Percentiles rank a stretch among this genome's conserved stretches.
These are phyloP conservation scores for Megaceryle maxima DNA, from an alignment of 2,113 vertebrate species.

Conservation along the genomic window DNA sequence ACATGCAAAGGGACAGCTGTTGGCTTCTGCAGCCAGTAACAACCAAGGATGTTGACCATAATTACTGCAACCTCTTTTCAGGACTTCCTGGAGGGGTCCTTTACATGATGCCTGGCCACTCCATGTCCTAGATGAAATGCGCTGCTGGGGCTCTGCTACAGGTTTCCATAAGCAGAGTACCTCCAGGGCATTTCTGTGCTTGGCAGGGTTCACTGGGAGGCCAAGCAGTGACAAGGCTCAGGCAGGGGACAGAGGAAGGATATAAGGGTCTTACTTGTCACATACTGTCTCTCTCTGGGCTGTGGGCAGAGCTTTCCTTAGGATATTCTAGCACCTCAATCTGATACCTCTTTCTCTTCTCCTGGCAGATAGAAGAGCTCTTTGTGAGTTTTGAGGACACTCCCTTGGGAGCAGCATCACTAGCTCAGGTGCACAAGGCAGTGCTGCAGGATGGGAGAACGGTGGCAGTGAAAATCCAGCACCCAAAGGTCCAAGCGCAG, in stretches of 20 bases:
- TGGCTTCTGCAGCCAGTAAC: not conserved
- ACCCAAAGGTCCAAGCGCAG: slow-evolving; percentile 93
- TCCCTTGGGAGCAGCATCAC: slow-evolving; percentile 90
- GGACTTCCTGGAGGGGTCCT: not conserved
- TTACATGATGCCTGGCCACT: not conserved
- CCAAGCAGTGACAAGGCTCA: not conserved
- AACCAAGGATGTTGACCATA: not conserved
- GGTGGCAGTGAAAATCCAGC: slow-evolving; percentile 96
- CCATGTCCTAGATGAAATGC: not conserved
- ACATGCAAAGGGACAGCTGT: not conserved
- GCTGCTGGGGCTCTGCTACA: not conserved
- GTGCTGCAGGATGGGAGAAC: slow-evolving; percentile 90
- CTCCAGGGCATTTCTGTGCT: not conserved
- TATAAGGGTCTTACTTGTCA: not conserved
- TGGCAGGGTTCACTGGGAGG: not conserved
- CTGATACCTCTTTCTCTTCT: slow-evolving; percentile 35
- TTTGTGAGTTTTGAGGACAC: slow-evolving; percentile 90
- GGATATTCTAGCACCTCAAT: not conserved
- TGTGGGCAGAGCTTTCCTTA: not conserved
- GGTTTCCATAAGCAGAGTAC: not conserved
- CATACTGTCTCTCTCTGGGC: not conserved
- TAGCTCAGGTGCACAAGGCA: slow-evolving; percentile 98
- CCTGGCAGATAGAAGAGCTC: slow-evolving; percentile 85
- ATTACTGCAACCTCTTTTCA: not conserved
- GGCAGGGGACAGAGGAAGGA: not conserved